phyloP scores from a whole-genome alignment of 2,113 vertebrate genomes.

The Lophura nycthemera region DNA sequence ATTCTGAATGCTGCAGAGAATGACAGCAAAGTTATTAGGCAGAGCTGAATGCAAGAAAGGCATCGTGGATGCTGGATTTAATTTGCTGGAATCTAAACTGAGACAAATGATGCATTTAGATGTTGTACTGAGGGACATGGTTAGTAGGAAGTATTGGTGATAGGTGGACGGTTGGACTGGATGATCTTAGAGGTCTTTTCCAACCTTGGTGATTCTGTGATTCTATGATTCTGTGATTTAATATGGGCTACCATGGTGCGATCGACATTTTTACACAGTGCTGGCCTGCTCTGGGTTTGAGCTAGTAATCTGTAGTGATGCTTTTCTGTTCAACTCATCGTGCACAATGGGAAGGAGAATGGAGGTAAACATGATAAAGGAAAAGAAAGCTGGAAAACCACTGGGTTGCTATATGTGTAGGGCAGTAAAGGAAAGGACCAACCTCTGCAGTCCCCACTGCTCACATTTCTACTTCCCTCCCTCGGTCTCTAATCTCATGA shows the following conservation, averaged over 20 bases:
- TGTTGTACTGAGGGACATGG: too few relatives aligned
- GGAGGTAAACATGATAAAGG: neutral
- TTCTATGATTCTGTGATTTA: neutral
- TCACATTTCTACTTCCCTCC: neutral
- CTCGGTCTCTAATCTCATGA: neutral
- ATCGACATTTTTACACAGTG: neutral
- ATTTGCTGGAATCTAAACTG: neutral
- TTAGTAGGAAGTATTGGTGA: too few relatives aligned
- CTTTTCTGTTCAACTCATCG: neutral
- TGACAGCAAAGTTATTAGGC: neutral
- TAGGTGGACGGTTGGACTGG: too few relatives aligned
- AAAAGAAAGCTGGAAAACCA: neutral
- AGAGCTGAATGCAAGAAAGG: neutral
- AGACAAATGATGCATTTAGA: neutral
- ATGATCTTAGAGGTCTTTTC: too few relatives aligned
- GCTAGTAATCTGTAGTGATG: neutral
- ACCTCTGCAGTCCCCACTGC: neutral
- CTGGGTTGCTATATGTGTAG: neutral
- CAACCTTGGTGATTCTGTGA: too few relatives aligned
- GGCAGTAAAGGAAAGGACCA: neutral
- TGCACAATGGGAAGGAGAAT: neutral
- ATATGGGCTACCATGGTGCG: neutral
- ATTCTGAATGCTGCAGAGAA: neutral
- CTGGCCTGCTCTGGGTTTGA: neutral
- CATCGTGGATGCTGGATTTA: neutral